Evolutionary conservation across 30 jellyfish, hydroid and myxozoan species (phyloP).

Genomic region (Chironex yamaguchii): DNA sequence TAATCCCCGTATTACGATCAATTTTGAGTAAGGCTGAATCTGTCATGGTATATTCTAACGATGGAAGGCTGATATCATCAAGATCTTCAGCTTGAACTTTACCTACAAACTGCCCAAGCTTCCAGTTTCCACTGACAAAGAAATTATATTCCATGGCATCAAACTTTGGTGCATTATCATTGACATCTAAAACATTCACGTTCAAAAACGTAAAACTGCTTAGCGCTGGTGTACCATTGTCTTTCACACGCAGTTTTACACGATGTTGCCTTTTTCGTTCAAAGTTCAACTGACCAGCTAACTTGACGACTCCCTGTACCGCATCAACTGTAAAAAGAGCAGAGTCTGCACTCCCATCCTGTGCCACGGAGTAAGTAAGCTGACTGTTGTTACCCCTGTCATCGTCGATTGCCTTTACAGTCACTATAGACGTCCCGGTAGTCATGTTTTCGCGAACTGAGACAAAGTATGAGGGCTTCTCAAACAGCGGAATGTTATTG

Average conservation of each 20-base stretch:
- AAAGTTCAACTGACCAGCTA: slow-evolving; percentile 66
- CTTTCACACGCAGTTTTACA: slow-evolving; percentile 69
- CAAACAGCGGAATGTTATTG: slow-evolving; percentile 88
- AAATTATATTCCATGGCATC: slow-evolving; percentile 48
- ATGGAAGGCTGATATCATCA: slow-evolving; percentile 30
- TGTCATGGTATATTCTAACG: slow-evolving; percentile 63
- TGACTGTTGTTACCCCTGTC: slow-evolving; percentile 79
- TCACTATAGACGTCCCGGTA: slow-evolving; percentile 50
- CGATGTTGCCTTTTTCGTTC: slow-evolving; percentile 63
- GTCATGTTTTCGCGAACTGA: slow-evolving; percentile 63
- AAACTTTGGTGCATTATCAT: slow-evolving; percentile 89
- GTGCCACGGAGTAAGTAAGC: slow-evolving; percentile 67
- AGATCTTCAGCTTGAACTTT: slow-evolving; percentile 82
- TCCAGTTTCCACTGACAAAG: slow-evolving; percentile 60
- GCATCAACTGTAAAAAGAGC: slow-evolving; percentile 56
- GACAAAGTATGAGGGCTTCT: slow-evolving; percentile 66
- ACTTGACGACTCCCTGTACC: slow-evolving; percentile 64
- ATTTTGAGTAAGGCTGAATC: slow-evolving; percentile 67
- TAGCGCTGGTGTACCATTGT: slow-evolving; percentile 79
- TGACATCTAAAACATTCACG: slow-evolving; percentile 69
- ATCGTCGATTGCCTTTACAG: slow-evolving; percentile 74
- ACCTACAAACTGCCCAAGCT: slow-evolving; percentile 87
- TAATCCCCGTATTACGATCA: slow-evolving; percentile 61
- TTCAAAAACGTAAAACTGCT: slow-evolving; percentile 72
- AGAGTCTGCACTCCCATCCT: slow-evolving; percentile 17